These are phyloP conservation scores for Petrocephalus sullivani DNA, from an alignment of 2,797 vertebrate genomes.

Conservation along the genomic window DNA sequence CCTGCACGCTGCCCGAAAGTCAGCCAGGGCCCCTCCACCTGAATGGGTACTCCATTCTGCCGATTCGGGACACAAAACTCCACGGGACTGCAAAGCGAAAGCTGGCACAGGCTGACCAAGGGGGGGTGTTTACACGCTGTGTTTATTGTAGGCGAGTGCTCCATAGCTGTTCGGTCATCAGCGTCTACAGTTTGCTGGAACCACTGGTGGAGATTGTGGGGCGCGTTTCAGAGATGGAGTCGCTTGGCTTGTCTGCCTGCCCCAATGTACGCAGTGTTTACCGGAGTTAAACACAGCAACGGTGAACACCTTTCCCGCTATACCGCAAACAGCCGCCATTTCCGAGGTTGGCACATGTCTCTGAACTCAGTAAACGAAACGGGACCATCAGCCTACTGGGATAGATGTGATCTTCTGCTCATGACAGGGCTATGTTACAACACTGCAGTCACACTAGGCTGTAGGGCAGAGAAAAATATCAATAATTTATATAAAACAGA, in stretches of 20 bases:
- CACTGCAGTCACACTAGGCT: constrained; percentile 36
- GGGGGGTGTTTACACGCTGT: background rate
- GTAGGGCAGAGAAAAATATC: constrained; percentile 30
- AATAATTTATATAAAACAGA: constrained; percentile 21
- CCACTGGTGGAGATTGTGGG: background rate
- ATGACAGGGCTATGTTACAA: constrained; percentile 47
- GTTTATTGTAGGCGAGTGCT: background rate
- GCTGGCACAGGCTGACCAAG: background rate
- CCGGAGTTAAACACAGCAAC: background rate
- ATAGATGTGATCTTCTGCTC: constrained; percentile 51
- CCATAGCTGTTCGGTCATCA: background rate
- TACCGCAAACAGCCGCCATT: background rate
- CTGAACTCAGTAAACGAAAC: constrained; percentile 29
- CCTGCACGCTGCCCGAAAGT: background rate
- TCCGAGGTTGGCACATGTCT: background rate
- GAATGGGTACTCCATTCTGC: background rate
- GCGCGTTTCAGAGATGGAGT: background rate
- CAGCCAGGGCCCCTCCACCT: background rate
- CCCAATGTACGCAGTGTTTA: background rate
- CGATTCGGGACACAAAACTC: background rate
- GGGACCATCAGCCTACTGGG: constrained; percentile 47
- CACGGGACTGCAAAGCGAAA: background rate
- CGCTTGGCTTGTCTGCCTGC: background rate
- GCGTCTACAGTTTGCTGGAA: background rate
- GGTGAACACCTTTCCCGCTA: background rate